Conservation (phyloP, 2,797 vertebrate genomes). For the Tolypeutes matacus region DNA sequence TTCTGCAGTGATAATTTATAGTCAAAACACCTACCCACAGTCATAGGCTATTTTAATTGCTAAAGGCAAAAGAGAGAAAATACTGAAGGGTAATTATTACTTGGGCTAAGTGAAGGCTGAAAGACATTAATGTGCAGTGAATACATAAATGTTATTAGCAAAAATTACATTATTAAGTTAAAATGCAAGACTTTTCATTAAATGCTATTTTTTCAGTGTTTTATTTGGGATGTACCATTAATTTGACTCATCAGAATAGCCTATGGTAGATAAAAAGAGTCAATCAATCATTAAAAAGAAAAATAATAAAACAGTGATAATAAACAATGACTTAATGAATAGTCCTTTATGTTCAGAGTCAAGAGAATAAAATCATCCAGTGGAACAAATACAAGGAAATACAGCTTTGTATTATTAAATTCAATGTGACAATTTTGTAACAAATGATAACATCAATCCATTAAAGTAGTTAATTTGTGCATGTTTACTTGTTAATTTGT, state of each 20-base stretch:
- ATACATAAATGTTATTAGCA: neutral
- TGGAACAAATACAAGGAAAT: neutral
- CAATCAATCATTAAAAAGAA: neutral
- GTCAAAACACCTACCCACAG: neutral
- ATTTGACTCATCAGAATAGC: neutral
- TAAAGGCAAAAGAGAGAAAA: neutral
- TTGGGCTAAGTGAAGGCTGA: neutral
- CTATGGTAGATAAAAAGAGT: neutral
- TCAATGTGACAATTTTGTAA: neutral
- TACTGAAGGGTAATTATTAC: neutral
- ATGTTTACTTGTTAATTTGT: neutral
- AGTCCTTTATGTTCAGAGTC: neutral
- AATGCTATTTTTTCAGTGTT: neutral
- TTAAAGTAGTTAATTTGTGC: neutral
- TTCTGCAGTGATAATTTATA: conserved; percentile 19
- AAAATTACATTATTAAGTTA: neutral
- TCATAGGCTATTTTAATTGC: neutral
- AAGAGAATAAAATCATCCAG: neutral
- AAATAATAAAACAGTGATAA: neutral
- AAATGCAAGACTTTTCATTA: conserved; percentile 15
- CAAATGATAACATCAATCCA: neutral
- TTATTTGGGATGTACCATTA: neutral
- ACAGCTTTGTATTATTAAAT: neutral
- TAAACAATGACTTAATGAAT: neutral
- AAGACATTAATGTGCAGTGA: neutral